Conservation (phyloP, 2,888 invertebrate genomes). For the Agriopis marginaria region DNA sequence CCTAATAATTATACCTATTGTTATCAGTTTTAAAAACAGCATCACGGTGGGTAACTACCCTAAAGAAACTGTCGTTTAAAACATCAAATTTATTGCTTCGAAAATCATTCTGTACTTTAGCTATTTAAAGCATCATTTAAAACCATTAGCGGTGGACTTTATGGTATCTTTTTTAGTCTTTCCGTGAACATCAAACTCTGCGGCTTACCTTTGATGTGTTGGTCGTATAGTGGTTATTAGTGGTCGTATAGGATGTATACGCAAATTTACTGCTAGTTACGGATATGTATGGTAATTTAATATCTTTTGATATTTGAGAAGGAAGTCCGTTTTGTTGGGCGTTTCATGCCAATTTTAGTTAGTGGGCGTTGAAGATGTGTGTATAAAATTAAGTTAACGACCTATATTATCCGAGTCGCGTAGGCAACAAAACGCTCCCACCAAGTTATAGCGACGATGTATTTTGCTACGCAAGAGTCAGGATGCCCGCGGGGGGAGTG, state of each 20-base stretch:
- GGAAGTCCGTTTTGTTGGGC: constrained; percentile 22
- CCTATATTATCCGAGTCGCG: no score
- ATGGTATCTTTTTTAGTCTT: constrained; percentile 51
- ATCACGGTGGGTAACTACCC: constrained; percentile 9
- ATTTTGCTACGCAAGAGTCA: no score
- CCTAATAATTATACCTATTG: background rate
- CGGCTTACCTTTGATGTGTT: constrained; percentile 53
- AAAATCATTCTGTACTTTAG: constrained; percentile 55
- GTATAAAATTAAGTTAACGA: background rate
- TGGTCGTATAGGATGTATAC: constrained; percentile 28
- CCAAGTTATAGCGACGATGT: no score
- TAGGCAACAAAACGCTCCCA: no score
- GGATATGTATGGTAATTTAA: constrained; percentile 32
- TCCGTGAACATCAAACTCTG: constrained; percentile 54
- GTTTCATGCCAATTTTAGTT: constrained; percentile 4
- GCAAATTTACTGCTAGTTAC: constrained; percentile 46
- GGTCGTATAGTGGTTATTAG: constrained; percentile 44
- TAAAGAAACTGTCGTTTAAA: constrained; percentile 32
- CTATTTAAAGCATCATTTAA: constrained; percentile 61
- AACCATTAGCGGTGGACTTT: constrained; percentile 57
- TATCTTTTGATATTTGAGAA: constrained; percentile 42
- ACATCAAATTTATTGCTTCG: constrained; percentile 54
- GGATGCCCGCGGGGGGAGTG: no score
- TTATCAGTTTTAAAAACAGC: background rate
- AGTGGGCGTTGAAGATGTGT: background rate